Evolutionary conservation across 2,888 invertebrate species (phyloP).

Genomic region (Drosophila paramelanica): DNA sequence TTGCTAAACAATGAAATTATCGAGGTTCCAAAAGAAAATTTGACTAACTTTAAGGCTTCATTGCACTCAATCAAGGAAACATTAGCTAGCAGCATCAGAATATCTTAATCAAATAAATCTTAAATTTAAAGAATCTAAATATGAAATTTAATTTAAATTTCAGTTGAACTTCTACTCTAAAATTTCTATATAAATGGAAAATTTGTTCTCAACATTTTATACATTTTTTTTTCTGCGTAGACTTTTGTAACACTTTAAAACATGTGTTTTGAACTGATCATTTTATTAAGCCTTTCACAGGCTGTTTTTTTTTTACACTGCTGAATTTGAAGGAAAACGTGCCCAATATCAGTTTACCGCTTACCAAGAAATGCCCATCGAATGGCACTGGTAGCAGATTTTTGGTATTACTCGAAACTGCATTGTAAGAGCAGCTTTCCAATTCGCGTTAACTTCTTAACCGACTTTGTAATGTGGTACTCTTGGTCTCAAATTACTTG

Average conservation of each 20-base stretch:
- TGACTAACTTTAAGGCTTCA: background rate
- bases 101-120: too few species aligned
- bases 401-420: slow-evolving; percentile 14
- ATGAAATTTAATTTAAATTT: too few species aligned
- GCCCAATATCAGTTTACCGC: slow-evolving; percentile 28
- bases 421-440: slow-evolving; percentile 18
- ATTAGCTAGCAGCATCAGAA: too few species aligned
- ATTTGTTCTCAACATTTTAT: too few species aligned
- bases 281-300: too few species aligned
- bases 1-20: slow-evolving; percentile 16
- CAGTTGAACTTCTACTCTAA: too few species aligned
- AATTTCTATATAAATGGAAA: too few species aligned
- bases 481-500: slow-evolving; percentile 62
- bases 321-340: slow-evolving; percentile 11
- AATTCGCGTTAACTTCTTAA: slow-evolving; percentile 62
- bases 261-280: too few species aligned
- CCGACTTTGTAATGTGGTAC: slow-evolving; percentile 41
- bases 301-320: too few species aligned
- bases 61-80: slow-evolving; percentile 3
- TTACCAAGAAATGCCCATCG: slow-evolving; percentile 32
- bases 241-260: too few species aligned
- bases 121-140: too few species aligned
- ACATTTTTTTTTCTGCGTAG: too few species aligned
- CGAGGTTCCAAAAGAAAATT: background rate
- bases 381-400: slow-evolving; percentile 38